Evolutionary conservation across 2,113 vertebrate species (phyloP), one percentile per base, ranked within the genome.

Genomic region (Scytalopus superciliaris): DNA sequence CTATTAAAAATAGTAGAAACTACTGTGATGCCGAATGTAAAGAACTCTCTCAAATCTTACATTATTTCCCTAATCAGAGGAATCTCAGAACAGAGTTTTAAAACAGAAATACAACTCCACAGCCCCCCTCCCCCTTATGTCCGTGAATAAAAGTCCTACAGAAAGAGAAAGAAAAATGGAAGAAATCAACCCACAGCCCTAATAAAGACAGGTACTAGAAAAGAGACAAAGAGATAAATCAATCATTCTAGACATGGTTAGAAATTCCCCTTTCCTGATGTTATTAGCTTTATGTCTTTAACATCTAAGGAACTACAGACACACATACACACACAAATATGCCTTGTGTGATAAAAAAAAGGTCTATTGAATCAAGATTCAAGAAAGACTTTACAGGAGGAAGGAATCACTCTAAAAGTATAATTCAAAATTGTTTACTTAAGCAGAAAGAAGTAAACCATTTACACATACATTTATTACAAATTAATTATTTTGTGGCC

Each of bases 111-210:
- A 13, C 19, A 62, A 4, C 3, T 11, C 5, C 6, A 37, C 9
- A 7, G 10, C 0, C 8, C 8, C 17, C 8, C 2, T 62, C 1
- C 0, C 21, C 18, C 17, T 63, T 44, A 55, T 27, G n/a, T 6
- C 31, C 10, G n/a, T 35, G 31, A 85, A 30, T 39, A 24, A 33
- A 22, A 14, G 5, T 39, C 50, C 40, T 56, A 62, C 2, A 66
- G n/a, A 53, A 68, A 56, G 4, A 21, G 27, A 52, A 89, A 62
- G 4, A 81, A 59, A 10, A 69, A 69, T n/a, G 17, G 31, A 85
- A 79, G n/a, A 85, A 78, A 63, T 62, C 30, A 89, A 73, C 14
- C 12, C 10, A 59, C 4, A 83, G 4, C 19, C 40, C 56, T 83
- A 66, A 55, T 40, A 60, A 72, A 76, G 25, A 67, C 3, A 40